Evolutionary conservation across 2,888 invertebrate species (phyloP).

Genomic region (Proisotoma minuta): DNA sequence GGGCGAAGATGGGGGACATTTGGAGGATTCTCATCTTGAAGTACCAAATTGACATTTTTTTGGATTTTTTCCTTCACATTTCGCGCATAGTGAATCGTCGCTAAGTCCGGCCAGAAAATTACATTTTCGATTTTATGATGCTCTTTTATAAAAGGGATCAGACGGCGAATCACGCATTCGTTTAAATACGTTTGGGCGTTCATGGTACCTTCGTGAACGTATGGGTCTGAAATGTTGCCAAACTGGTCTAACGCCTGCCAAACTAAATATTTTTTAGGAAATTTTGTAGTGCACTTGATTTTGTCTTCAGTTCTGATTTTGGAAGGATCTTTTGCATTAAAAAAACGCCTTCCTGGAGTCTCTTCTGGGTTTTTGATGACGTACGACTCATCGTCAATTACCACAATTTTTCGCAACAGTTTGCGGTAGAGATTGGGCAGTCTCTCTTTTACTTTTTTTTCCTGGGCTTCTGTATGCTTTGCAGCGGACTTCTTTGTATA

Average conservation of each 20-base stretch:
- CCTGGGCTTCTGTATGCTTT: constrained; percentile 11
- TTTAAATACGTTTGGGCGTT: constrained; percentile 11
- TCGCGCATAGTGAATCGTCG: constrained; percentile 9
- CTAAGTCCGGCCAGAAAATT: constrained; percentile 17
- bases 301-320: constrained; percentile 11
- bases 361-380: constrained; percentile 15
- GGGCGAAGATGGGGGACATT: constrained; percentile 18
- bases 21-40: constrained; percentile 12
- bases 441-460: background rate
- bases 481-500: constrained; percentile 13
- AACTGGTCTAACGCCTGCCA: constrained; percentile 22
- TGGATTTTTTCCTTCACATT: constrained; percentile 1
- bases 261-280: constrained; percentile 20
- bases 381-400: constrained; percentile 26
- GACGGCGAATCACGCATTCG: constrained; percentile 14
- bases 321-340: constrained; percentile 6
- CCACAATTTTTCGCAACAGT: constrained; percentile 19
- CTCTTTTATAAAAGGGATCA: constrained; percentile 18
- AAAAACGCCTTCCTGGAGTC: constrained; percentile 15
- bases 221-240: constrained; percentile 22
- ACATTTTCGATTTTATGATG: constrained; percentile 11
- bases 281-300: constrained; percentile 17
- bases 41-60: constrained; percentile 7
- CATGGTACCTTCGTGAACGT: constrained; percentile 10
- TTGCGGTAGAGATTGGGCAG: constrained; percentile 9